Evolutionary conservation across 1,140 invertebrate species (phyloP), one percentile per base, ranked within the genome.

Genomic region (Drosophila tani): DNA sequence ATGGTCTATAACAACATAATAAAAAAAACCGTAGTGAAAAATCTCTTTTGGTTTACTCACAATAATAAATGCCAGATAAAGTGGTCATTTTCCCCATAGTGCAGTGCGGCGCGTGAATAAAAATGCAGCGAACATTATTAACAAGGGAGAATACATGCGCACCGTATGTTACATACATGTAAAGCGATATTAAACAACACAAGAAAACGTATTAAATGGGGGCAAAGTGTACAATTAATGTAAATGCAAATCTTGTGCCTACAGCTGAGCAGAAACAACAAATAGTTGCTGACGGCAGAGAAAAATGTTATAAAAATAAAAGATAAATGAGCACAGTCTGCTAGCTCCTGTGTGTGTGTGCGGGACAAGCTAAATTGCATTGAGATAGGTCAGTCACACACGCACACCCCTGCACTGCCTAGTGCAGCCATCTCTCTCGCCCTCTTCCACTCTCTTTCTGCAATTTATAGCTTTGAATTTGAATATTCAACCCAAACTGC

Each of bases 371-470:
- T 68, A 60, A 68, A 90, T 91, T 91, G 90, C 90, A 91, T 91
- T 91, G 90, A 91, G 90, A 90, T 91, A 91, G 90, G 90, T 91
- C 90, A 91, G 90, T 91, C 90, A 91, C 90, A 91, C 73, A 90
- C 63, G 45, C 70, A 49, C 70, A 80, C 46, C 81, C 40, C 70
- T 68, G 40, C 81, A 69, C 78, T 12, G 5, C 12, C 24, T 60
- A 65, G 75, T 63, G 71, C 50, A 73, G 68, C 78, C 81, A 50
- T 70, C 64, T 82, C 75, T 71, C 50, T 27, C 32, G 38, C 51
- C 32, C 50, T 32, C 29, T 15, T 2, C 2, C 17, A 38, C 35
- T 21, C 53, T 21, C 53, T 55, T 35, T 11, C n/a, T 59, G 75
- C 69, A 80, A 71, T 40, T 57, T 55, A 70, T 55, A 75, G 83